Evolutionary conservation across 2,888 invertebrate species (phyloP).

Genomic region (Eudasyphora cyanicolor): DNA sequence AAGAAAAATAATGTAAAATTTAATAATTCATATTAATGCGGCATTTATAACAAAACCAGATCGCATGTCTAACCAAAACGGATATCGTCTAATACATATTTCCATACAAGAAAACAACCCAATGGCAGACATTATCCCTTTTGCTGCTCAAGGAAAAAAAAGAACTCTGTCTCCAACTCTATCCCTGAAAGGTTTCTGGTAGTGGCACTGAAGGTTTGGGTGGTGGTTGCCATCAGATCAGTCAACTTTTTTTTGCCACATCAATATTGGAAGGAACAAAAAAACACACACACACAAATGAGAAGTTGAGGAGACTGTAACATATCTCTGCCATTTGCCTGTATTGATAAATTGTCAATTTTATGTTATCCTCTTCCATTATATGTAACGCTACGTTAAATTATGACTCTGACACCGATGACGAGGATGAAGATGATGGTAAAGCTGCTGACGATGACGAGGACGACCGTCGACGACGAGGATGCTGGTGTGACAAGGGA

Average conservation of each 20-base stretch:
- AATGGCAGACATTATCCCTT: background rate
- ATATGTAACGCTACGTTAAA: slow-evolving; percentile 35
- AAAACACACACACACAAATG: no score
- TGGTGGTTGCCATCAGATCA: slow-evolving; percentile 28
- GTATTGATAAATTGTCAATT: slow-evolving; percentile 54
- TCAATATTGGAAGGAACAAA: background rate
- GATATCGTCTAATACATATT: background rate
- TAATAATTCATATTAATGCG: slow-evolving; percentile 36
- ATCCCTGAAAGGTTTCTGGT: no score
- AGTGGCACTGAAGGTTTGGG: background rate
- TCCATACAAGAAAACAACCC: background rate
- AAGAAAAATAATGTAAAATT: slow-evolving; percentile 14
- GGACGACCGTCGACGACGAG: background rate
- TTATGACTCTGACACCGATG: slow-evolving; percentile 7
- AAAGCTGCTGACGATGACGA: background rate
- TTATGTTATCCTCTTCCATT: slow-evolving; percentile 36
- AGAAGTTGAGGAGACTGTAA: background rate
- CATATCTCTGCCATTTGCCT: slow-evolving; percentile 43
- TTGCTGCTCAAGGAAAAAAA: background rate
- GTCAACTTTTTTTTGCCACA: slow-evolving; percentile 12
- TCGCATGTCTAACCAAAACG: background rate
- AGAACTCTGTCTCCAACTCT: no score
- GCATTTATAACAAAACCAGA: slow-evolving; percentile 7
- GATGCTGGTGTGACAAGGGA: slow-evolving; percentile 31
- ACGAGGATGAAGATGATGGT: slow-evolving; percentile 11